These are phyloP conservation scores for Burhinus oedicnemus DNA, from an alignment of 2,113 vertebrate species.

Conservation along the genomic window DNA sequence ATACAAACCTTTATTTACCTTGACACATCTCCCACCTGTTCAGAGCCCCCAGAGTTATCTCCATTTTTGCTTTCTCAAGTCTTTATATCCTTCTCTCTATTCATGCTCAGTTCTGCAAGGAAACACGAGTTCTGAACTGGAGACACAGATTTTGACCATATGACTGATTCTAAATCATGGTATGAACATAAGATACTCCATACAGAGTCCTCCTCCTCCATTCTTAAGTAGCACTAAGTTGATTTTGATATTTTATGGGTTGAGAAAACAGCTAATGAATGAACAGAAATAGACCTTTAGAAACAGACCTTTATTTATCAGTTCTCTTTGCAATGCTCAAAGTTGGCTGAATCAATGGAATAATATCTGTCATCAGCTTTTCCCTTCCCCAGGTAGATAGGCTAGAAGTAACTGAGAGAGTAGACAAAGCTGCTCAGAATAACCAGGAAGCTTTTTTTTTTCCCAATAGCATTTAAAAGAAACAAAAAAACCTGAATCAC, in stretches of 20 bases:
- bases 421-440: neutral
- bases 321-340: neutral
- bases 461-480: neutral
- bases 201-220: neutral
- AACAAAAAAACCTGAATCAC: neutral
- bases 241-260: neutral
- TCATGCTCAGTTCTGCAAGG: neutral
- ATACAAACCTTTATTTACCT: neutral
- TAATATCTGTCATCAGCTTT: neutral
- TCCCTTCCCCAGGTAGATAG: neutral
- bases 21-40: fast-evolving
- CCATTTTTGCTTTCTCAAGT: neutral
- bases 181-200: neutral
- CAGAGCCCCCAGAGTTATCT: neutral
- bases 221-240: neutral
- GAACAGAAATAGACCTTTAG: neutral
- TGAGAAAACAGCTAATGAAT: neutral
- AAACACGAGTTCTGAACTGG: neutral
- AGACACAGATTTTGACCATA: neutral
- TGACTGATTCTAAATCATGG: neutral
- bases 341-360: neutral
- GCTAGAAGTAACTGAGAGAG: neutral
- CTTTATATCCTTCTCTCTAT: neutral
- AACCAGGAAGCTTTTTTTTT: neutral
- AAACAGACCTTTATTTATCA: neutral